Percentiles rank a stretch among this genome's conserved stretches.
These are phyloP conservation scores for Leptinotarsa peninsularis DNA, from an alignment of 2,888 invertebrate species.

Conservation along the genomic window DNA sequence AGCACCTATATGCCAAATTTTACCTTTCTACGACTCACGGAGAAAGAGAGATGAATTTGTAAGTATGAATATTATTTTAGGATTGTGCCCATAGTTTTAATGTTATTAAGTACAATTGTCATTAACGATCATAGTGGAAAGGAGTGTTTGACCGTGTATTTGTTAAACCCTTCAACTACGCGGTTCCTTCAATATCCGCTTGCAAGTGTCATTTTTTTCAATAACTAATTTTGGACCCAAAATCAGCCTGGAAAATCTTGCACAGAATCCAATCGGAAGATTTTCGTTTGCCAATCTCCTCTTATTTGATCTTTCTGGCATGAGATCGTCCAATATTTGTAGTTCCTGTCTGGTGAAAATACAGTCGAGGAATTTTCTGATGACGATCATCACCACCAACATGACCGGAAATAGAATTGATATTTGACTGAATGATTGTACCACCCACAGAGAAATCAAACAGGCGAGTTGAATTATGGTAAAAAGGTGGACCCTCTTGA, in stretches of 20 bases:
- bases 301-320: constrained; percentile 92
- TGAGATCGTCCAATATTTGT: constrained; percentile 95
- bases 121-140: no score
- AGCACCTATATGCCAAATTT: no score
- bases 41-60: no score
- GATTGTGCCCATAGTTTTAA: no score
- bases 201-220: constrained; percentile 41
- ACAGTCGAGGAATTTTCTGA: constrained; percentile 90
- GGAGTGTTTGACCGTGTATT: no score
- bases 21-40: no score
- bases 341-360: constrained; percentile 92
- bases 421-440: constrained; percentile 90
- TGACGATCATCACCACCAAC: constrained; percentile 97
- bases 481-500: constrained; percentile 91
- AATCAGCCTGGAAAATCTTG: constrained; percentile 56
- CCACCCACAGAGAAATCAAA: constrained; percentile 87
- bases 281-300: constrained; percentile 68
- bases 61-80: no score
- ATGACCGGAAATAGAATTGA: constrained; percentile 97
- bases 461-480: constrained; percentile 92
- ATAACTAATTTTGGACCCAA: constrained; percentile 56
- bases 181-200: neutral
- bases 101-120: no score
- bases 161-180: no score
- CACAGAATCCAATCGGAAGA: constrained; percentile 20